Base-by-base conservation (phyloP, 2,113 vertebrate species). In the Rhadina sibilatrix region DNA sequence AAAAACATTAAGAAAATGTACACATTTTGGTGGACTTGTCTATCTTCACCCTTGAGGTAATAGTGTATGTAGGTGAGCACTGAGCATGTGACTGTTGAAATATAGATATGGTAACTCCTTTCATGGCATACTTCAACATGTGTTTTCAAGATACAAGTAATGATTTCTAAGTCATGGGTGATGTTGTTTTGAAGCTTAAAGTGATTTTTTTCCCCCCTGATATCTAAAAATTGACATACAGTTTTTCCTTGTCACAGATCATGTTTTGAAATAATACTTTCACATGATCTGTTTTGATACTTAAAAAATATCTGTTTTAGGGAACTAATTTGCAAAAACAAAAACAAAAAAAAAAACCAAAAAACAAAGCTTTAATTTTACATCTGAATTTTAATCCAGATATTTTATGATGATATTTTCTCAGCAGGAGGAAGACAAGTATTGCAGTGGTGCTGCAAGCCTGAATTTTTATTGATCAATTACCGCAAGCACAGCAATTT, bases 401-500 rank as follows among this genome's bases (percentile, higher is more conserved):
- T 91, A 68, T 65, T 92, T 94, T 69, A 30, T 80, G 61, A 83
- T 25, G 5, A 8, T 50, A 28, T 47, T 88, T 91, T 82, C 89
- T 79, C 54, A 49, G 25, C 53, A 80, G 30, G 11, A 75, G 35
- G 40, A 95, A 80, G 28, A 46, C 47, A 61, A 82, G n/a, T 85
- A 31, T 52, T 96, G 44, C 1, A 3, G 30, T 57, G 33, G 33
- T 95, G 63, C 52, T 91, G 61, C 87, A 91, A 94, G 35, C 65
- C 79, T 88, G 27, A 54, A 3, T 81, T 96, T 97, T 96, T 94
- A 72, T 74, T 63, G 91, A 53, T 56, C 70, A 81, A 54, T 96
- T 96, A 89, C 87, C 0, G 0, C 89, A 79, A 83, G 37, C 40
- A 70, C 49, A 90, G 83, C 72, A 89, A 61, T 84, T 78, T 74